Evolutionary conservation across 2,888 invertebrate genomes (phyloP).

Genomic region (Lasioglossum morio): DNA sequence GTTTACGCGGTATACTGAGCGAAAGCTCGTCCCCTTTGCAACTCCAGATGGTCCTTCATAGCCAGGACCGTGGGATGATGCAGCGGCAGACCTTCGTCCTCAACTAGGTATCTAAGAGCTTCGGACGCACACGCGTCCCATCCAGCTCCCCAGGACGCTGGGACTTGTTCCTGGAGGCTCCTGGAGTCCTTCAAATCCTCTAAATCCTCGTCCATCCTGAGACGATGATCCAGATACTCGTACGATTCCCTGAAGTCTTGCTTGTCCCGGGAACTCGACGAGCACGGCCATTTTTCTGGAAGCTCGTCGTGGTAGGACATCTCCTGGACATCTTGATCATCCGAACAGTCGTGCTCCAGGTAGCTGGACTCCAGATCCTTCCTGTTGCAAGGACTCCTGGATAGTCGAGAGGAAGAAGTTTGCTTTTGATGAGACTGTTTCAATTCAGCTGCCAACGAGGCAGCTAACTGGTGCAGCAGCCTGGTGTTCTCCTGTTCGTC

Average conservation of each 20-base stretch:
- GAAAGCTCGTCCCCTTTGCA: constrained; percentile 77
- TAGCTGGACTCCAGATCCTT: constrained; percentile 68
- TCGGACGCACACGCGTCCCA: constrained; percentile 82
- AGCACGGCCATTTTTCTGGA: constrained; percentile 20
- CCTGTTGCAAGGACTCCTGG: constrained; percentile 19
- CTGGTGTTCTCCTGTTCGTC: constrained; percentile 69
- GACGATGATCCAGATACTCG: constrained; percentile 41
- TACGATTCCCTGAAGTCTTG: constrained; percentile 1
- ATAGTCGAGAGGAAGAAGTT: constrained; percentile 15
- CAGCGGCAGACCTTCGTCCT: constrained; percentile 79
- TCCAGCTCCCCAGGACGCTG: constrained; percentile 76
- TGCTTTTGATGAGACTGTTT: constrained; percentile 72
- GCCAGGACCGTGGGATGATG: constrained; percentile 81
- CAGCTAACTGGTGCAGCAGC: constrained; percentile 77
- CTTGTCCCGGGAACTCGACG: constrained; percentile 4
- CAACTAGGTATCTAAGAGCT: constrained; percentile 79
- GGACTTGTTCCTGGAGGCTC: constrained; percentile 32
- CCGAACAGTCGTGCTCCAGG: constrained; percentile 48
- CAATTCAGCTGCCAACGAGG: constrained; percentile 77
- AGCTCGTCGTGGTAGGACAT: constrained; percentile 11
- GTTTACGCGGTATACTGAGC: constrained; percentile 73
- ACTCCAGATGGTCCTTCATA: constrained; percentile 79
- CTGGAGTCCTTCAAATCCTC: constrained; percentile 4
- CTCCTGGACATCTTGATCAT: constrained; percentile 20
- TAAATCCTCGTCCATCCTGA: constrained; percentile 48